Evolutionary conservation across 2,888 invertebrate species (phyloP).

Genomic region (Standfussiana lucernea): DNA sequence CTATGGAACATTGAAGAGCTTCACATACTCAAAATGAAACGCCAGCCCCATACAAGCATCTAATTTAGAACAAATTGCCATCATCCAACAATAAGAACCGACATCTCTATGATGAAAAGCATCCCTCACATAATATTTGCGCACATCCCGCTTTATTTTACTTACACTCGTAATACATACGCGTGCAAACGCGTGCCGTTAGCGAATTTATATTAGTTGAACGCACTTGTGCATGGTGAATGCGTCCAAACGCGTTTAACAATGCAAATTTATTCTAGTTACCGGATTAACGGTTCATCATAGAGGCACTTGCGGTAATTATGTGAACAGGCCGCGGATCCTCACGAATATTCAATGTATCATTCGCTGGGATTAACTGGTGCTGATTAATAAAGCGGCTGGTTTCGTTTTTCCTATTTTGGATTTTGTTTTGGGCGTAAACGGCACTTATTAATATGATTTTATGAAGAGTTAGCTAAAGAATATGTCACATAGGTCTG

Average conservation of each 20-base stretch:
- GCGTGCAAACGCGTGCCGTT: slow-evolving; percentile 64
- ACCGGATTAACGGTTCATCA: slow-evolving; percentile 86
- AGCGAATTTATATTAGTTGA: slow-evolving; percentile 79
- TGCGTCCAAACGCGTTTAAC: slow-evolving; percentile 79
- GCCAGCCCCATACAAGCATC: slow-evolving; percentile 6
- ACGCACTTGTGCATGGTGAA: slow-evolving; percentile 74
- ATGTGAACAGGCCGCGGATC: slow-evolving; percentile 76
- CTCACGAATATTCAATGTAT: slow-evolving; percentile 71
- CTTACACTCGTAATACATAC: slow-evolving; percentile 31
- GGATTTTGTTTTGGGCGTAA: not conserved
- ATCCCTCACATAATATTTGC: slow-evolving; percentile 45
- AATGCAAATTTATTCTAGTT: slow-evolving; percentile 89
- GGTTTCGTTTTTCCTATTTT: slow-evolving; percentile 27
- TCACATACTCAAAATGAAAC: slow-evolving; percentile 2
- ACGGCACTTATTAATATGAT: not conserved
- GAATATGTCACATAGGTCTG: not conserved
- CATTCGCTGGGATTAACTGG: slow-evolving; percentile 62
- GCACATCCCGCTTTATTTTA: slow-evolving; percentile 42
- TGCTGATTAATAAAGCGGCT: slow-evolving; percentile 50
- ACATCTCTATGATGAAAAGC: slow-evolving; percentile 59
- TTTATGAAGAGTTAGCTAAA: not conserved
- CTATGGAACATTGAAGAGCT: slow-evolving; percentile 19
- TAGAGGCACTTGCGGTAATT: slow-evolving; percentile 86
- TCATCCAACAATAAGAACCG: slow-evolving; percentile 47
- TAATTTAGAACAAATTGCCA: slow-evolving; percentile 51